These are phyloP conservation scores for Protonemura montana DNA, from an alignment of 2,888 invertebrate species.

Conservation along the genomic window DNA sequence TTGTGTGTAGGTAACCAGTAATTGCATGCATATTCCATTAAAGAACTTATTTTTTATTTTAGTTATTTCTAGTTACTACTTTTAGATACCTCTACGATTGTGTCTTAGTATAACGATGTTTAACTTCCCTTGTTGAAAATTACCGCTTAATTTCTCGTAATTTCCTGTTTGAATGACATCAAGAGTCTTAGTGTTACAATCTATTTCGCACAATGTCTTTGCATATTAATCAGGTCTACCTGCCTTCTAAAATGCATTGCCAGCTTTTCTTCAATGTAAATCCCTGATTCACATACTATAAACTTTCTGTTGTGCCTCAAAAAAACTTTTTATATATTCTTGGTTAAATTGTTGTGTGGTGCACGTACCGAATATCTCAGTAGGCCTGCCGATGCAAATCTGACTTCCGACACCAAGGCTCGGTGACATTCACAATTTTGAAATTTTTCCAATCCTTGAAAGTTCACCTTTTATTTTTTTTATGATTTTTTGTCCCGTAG, in stretches of 20 bases:
- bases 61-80: no score
- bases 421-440: neutral
- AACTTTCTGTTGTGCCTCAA: neutral
- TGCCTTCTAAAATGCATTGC: neutral
- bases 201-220: no score
- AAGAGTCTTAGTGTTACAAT: neutral
- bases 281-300: neutral
- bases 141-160: no score
- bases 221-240: neutral
- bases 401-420: constrained; percentile 12
- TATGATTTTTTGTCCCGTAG: constrained; percentile 1
- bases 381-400: neutral
- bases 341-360: neutral
- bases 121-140: no score
- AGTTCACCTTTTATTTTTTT: neutral
- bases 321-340: neutral
- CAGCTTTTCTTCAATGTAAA: neutral
- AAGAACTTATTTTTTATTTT: no score
- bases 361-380: constrained; percentile 12
- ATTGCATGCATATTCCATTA: no score
- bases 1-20: no score
- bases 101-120: no score
- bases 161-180: constrained; percentile 27
- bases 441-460: neutral
- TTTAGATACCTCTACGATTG: no score